Conservation (phyloP, 2,797 vertebrate genomes). For the Melanotaenia nigrans region DNA sequence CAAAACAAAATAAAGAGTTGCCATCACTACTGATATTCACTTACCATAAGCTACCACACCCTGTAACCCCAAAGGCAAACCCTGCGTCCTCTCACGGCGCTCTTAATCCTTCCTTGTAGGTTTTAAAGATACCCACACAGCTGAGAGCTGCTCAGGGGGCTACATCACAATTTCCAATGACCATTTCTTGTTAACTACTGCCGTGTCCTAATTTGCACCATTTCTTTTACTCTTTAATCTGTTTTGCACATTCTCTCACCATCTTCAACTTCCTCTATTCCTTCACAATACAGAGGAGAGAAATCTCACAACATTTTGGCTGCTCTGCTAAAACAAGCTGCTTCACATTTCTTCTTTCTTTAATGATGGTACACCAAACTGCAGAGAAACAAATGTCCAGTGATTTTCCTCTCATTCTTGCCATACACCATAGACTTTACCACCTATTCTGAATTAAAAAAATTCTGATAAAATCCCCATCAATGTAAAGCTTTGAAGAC, state of each 20-base stretch:
- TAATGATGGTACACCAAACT: conserved; percentile 9
- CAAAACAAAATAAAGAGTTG: conserved; percentile 77
- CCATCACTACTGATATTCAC: conserved; percentile 63
- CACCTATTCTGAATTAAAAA: conserved; percentile 28
- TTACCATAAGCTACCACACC: conserved; percentile 54
- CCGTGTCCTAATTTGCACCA: not conserved
- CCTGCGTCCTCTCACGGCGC: conserved; percentile 9
- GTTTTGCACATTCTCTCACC: conserved; percentile 69
- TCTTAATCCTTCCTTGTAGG: not conserved
- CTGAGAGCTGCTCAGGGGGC: conserved; percentile 42
- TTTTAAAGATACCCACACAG: not conserved
- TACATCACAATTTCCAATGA: conserved; percentile 56
- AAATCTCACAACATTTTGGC: conserved; percentile 32
- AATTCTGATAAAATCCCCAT: conserved; percentile 8
- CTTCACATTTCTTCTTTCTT: conserved; percentile 12
- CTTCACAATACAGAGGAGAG: conserved; percentile 42
- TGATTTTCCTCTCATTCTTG: conserved; percentile 35
- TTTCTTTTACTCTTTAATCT: conserved; percentile 70
- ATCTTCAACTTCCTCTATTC: conserved; percentile 68
- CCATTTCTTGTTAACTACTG: conserved; percentile 28
- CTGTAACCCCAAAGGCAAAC: conserved; percentile 66
- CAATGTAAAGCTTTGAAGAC: conserved; percentile 40
- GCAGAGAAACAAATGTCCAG: conserved; percentile 33
- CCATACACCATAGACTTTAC: conserved; percentile 44
- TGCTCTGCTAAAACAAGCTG: conserved; percentile 40